Evolutionary conservation across 1,140 invertebrate species (phyloP), one percentile per base, ranked within the genome.

Genomic region (Trichogramma pretiosum): DNA sequence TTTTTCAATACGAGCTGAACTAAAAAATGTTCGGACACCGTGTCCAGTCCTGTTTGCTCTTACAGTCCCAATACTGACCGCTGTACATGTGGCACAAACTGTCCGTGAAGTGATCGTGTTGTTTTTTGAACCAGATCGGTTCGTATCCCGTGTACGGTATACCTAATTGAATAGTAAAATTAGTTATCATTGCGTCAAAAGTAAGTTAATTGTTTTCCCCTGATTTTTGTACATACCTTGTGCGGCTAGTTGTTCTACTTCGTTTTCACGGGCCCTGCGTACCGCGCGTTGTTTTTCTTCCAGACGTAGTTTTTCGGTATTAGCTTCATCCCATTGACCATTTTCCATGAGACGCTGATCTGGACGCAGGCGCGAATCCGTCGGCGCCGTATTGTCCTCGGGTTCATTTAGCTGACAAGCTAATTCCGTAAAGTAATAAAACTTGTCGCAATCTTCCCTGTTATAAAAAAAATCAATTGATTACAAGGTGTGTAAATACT

Each of bases 341-440:
- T 93, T 79, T 70, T 99, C 97, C 95, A 99, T 99, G 34, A 97
- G 77, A 36, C 93, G 80, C 73, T 98, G 94, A 79, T 99, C 95
- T 34, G 95, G 94, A 49, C 95, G 78, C 17, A 79, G 68, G n/a
- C 96, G 80, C 14, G 86, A 87, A 76, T 99, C 97, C 0, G 96
- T 98, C 13, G 95, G 94, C 22, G 94, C 93, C 21, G 98, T 82
- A 30, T 82, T 85, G 5, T 87, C 82, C 74, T 99, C 95, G 9
- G 77, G 75, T 70, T 99, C 96, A 68, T 99, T 99, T 38, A 99
- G 72, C 74, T 99, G 92, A 64, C 92, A 87, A 14, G 96, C 93
- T 56, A 99, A 76, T 66, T 87, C 70, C 8, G 93, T 98, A 67
- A 99, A 98, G 67, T 89, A 85, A 71, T 99, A 99, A 73, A 84